These are phyloP conservation scores for Neodiprion fabricii DNA, from an alignment of 1,140 invertebrate genomes.

Conservation along the genomic window DNA sequence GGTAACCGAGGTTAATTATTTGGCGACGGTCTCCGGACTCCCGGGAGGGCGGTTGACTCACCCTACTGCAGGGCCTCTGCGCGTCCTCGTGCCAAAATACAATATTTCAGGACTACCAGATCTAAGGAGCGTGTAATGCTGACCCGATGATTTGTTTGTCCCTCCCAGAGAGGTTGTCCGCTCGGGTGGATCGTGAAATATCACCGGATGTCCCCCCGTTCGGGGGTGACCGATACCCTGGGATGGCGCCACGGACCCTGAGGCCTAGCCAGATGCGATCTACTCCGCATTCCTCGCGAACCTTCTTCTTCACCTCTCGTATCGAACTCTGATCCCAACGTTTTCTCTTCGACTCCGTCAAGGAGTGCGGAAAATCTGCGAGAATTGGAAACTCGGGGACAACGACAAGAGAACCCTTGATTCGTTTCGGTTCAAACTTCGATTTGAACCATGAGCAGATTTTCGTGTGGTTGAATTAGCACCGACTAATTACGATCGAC, in stretches of 20 bases:
- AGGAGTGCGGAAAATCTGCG: no score
- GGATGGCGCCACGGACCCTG: conserved; percentile 9
- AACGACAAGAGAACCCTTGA: no score
- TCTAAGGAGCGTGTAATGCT: conserved; percentile 52
- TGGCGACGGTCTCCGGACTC: conserved; percentile 28
- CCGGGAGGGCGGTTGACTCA: conserved; percentile 19
- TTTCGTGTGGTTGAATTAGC: no score
- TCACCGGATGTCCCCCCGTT: conserved; percentile 39
- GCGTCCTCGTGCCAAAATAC: conserved; percentile 50
- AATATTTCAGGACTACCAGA: conserved; percentile 44
- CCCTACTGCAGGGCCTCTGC: conserved; percentile 6
- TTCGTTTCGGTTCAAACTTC: no score
- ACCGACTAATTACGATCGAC: no score
- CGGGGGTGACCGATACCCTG: conserved; percentile 35
- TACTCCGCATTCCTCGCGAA: conserved; percentile 29
- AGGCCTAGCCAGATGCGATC: conserved; percentile 1
- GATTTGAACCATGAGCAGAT: no score
- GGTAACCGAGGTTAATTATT: conserved; percentile 34
- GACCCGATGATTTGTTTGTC: conserved; percentile 50
- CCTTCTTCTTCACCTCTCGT: neutral
- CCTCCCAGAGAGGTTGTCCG: conserved; percentile 37
- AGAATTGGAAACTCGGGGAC: no score
- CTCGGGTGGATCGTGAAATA: conserved; percentile 37
- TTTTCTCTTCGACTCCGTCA: no score
- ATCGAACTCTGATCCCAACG: no score